A percentile compares a stretch with the other conserved stretches of the same genome.
phyloP scores from a whole-genome alignment of 1,140 invertebrate species.

The Zaprionus nigranus region DNA sequence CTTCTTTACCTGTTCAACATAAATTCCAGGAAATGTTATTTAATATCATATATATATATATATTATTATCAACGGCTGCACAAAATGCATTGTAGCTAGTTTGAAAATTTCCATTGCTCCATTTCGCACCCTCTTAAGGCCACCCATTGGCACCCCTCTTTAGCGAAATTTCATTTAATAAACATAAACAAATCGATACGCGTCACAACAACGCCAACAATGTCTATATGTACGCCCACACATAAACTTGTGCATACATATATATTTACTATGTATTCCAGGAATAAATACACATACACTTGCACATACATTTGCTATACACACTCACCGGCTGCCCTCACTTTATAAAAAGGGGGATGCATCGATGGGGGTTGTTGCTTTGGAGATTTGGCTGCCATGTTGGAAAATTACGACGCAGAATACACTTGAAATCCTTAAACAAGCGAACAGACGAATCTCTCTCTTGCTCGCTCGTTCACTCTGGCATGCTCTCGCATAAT shows the following conservation, averaged over 20 bases:
- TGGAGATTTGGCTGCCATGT: conserved; percentile 39
- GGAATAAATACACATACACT: background rate
- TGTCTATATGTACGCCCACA: conserved; percentile 19
- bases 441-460: conserved; percentile 20
- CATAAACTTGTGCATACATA: conserved; percentile 7
- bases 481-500: conserved; percentile 39
- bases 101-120: conserved; percentile 40
- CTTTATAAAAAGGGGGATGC: conserved; percentile 32
- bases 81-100: conserved; percentile 3
- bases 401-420: conserved; percentile 78
- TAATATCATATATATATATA: background rate
- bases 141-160: conserved; percentile 18
- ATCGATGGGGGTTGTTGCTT: conserved; percentile 39
- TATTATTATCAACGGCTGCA: background rate
- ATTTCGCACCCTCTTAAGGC: conserved; percentile 18
- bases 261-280: conserved; percentile 7
- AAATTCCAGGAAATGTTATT: background rate
- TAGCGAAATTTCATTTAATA: conserved; percentile 74
- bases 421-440: conserved; percentile 50
- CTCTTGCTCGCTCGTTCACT: background rate
- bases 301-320: conserved; percentile 24
- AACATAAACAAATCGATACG: conserved; percentile 83
- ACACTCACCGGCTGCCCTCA: conserved; percentile 54
- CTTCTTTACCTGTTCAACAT: background rate
- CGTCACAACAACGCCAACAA: conserved; percentile 67